These are phyloP conservation scores for Cantharis nigra DNA, from an alignment of 2,888 invertebrate species.

Conservation along the genomic window DNA sequence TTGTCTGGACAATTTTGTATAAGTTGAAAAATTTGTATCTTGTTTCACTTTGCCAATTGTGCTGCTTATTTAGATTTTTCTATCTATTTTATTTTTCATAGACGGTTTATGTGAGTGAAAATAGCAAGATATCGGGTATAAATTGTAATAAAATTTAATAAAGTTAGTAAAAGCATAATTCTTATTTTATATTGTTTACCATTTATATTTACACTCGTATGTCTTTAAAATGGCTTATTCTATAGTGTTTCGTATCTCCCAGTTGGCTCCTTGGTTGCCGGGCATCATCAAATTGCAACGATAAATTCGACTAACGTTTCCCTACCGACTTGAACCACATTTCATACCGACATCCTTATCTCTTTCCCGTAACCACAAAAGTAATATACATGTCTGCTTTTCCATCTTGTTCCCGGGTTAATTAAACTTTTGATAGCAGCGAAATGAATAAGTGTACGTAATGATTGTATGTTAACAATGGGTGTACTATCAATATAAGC, in stretches of 20 bases:
- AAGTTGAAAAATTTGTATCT: not conserved
- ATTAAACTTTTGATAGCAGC: slow-evolving; percentile 53
- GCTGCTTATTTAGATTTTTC: not conserved
- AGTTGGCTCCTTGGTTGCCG: slow-evolving; percentile 50
- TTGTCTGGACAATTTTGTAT: not conserved
- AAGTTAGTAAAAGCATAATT: slow-evolving; percentile 27
- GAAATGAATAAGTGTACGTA: slow-evolving; percentile 38
- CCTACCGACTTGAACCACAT: slow-evolving; percentile 52
- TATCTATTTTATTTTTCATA: not conserved
- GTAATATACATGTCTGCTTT: slow-evolving; percentile 36
- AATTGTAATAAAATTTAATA: slow-evolving; percentile 16
- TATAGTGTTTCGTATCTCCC: slow-evolving; percentile 45
- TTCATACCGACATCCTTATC: slow-evolving; percentile 52
- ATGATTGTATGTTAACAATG: slow-evolving; percentile 40
- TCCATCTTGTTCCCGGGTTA: slow-evolving; percentile 46
- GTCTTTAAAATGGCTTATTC: slow-evolving; percentile 52
- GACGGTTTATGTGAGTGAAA: not conserved
- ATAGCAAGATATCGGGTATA: not conserved
- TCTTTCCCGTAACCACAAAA: slow-evolving; percentile 43
- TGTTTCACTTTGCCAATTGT: not conserved
- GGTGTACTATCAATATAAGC: slow-evolving; percentile 34
- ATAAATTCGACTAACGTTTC: slow-evolving; percentile 55
- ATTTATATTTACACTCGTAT: slow-evolving; percentile 46
- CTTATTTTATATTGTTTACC: slow-evolving; percentile 51
- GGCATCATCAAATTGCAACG: slow-evolving; percentile 53